Percentiles rank a stretch among this genome's conserved stretches.
Conservation (phyloP, 2,888 invertebrate genomes). For the Lordiphosa fenestrarum region DNA sequence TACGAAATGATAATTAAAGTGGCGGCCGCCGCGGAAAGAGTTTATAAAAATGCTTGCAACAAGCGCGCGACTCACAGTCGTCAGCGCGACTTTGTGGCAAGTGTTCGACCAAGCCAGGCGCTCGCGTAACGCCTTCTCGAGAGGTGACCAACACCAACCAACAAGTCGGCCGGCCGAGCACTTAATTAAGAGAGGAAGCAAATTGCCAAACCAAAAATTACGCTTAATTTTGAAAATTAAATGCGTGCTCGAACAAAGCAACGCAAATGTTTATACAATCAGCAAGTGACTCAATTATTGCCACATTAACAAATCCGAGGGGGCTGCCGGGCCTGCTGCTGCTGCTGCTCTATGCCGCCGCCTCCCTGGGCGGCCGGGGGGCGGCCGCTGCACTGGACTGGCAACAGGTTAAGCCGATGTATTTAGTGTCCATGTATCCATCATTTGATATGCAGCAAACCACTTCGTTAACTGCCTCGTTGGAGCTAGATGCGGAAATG, state of each 20-base stretch:
- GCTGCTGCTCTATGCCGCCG: constrained; percentile 33
- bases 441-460: constrained; percentile 39
- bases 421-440: constrained; percentile 77
- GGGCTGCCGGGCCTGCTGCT: constrained; percentile 17
- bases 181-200: constrained; percentile 36
- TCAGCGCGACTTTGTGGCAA: constrained; percentile 51
- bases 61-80: constrained; percentile 67
- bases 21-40: constrained; percentile 44
- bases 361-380: constrained; percentile 12
- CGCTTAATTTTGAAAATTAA: constrained; percentile 52
- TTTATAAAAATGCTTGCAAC: constrained; percentile 73
- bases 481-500: constrained; percentile 63
- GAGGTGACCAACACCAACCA: constrained; percentile 27
- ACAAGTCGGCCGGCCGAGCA: constrained; percentile 15
- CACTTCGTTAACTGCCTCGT: constrained; percentile 43
- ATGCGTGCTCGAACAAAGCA: constrained; percentile 55
- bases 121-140: constrained; percentile 56
- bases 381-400: constrained; percentile 67
- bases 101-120: constrained; percentile 21
- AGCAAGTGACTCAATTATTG: constrained; percentile 41
- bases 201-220: constrained; percentile 36
- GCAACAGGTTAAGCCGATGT: constrained; percentile 78
- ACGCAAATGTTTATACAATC: constrained; percentile 67
- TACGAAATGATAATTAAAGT: constrained; percentile 57
- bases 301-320: constrained; percentile 41